Base-by-base conservation (phyloP, 2,113 vertebrate species). In the Alethe castanea region DNA sequence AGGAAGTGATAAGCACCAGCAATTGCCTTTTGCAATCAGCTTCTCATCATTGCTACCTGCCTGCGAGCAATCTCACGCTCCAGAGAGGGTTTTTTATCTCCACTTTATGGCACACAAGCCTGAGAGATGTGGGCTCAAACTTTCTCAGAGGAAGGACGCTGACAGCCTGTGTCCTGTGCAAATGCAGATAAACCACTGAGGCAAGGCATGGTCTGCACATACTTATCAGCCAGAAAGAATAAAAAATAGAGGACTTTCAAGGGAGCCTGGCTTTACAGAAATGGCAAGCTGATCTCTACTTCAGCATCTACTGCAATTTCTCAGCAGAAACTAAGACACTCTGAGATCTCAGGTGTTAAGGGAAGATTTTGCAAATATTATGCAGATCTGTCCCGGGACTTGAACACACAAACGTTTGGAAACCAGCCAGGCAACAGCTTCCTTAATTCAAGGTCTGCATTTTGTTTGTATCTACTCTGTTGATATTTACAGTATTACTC, bases 1-100 rank as follows among this genome's bases (percentile, higher is more conserved):
- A 57, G 54, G 15, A 78, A 91, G 53, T 0, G 9, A 60, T 70
- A 90, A 84, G 69, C 28, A 44, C 47, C 60, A 78, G 59, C 26
- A 66, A 73, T 8, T 64, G 61, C 53, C 69, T 92, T 83, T 81
- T 62, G n/a, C 80, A 94, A 88, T 93, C 92, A 92, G 82, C 35
- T 83, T 77, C 88, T 93, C 80, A 83, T 90, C 92, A 83, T 1
- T 47, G 29, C 88, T 88, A 47, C 56, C 69, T 57, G 78, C 73
- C 73, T 74, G 87, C 40, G 59, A 82, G 80, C 5, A 5, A 54
- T 59, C 71, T 93, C 59, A 38, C 1, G 1, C 71, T 77, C 42
- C 31, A 35, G 59, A 73, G 26, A 73, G 26, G 66, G 29, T 59
- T 79, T 52, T 91, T 93, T 83, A 50, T 61, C 77, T 59, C 45